Evolutionary conservation across 2,113 vertebrate genomes (phyloP), one percentile per base, ranked within the genome.

Genomic region (Tyrannus savana): DNA sequence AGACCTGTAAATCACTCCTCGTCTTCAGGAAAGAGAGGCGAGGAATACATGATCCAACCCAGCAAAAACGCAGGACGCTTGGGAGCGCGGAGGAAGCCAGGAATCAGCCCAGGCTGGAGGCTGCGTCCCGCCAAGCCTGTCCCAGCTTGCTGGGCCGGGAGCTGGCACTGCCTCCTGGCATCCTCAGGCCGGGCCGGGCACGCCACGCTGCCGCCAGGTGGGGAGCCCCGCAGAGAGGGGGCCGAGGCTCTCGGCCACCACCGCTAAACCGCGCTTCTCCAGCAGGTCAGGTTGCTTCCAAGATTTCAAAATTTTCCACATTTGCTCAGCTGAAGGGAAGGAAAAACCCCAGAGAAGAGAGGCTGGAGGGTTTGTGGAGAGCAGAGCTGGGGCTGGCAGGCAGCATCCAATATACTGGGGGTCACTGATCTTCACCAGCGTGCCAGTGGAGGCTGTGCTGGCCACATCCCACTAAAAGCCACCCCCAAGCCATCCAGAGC

Each of bases 1-100:
- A 86, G 88, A 85, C 79, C 53, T 93, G 92, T 94, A 95, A 97
- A 97, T 96, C 96, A 93, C 92, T 97, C 96, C 67, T 90, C 92
- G 0, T 91, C 92, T 83, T 88, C 82, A 88, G 94, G 85, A 90
- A 90, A 64, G 63, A 90, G 89, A 92, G 92, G 79, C 25, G 1
- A 96, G 82, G 86, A 96, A 92, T 83, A 92, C 85, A 90, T 93
- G 92, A 97, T 94, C 82, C 95, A 94, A 95, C 31, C 63, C 30
- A 64, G 82, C 63, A 96, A 94, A 92, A 91, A 93, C 88, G 82
- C 1, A 5, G 88, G 94, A 90, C 7, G 0, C 85, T 69, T 44
- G 88, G 94, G 85, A 94, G 62, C 0, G 2, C 2, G 4, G 63
- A 83, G 67, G 79, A 35, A 76, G 85, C 53, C 96, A 88, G 78